Evolutionary conservation across 35 echinoderm and acorn worm genomes (phyloP).

Genomic region (Acanthaster planci): DNA sequence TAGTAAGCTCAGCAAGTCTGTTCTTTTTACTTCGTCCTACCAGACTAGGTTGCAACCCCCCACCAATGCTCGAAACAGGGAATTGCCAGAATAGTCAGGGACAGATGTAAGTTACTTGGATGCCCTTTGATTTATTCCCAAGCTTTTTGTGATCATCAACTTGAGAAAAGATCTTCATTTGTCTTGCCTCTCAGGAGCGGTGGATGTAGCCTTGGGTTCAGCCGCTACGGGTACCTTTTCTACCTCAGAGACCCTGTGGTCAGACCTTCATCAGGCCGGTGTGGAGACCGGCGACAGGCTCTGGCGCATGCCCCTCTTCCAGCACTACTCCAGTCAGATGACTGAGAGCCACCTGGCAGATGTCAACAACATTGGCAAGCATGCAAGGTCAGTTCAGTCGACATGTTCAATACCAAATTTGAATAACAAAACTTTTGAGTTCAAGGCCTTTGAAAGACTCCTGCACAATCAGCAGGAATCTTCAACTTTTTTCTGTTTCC

Average conservation of each 20-base stretch:
- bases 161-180: slow-evolving; percentile 10
- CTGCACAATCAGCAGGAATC: too few species aligned
- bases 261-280: slow-evolving; percentile 66
- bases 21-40: too few species aligned
- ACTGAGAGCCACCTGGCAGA: slow-evolving; percentile 92
- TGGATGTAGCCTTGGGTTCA: slow-evolving; percentile 84
- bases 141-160: neutral
- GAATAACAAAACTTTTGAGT: neutral
- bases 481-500: too few species aligned
- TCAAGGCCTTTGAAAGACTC: too few species aligned
- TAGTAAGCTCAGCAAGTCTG: too few species aligned
- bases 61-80: too few species aligned
- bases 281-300: slow-evolving; percentile 78
- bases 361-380: slow-evolving; percentile 89
- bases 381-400: slow-evolving; percentile 70
- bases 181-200: slow-evolving; percentile 61
- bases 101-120: too few species aligned
- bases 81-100: too few species aligned
- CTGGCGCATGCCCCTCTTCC: slow-evolving; percentile 91
- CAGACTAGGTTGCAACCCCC: too few species aligned
- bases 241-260: slow-evolving; percentile 67
- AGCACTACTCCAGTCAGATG: slow-evolving; percentile 87
- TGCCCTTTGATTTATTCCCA: neutral
- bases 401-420: neutral
- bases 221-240: slow-evolving; percentile 80